Evolutionary conservation across 2,888 invertebrate genomes (phyloP).

Genomic region (Drosophila peninsularis): DNA sequence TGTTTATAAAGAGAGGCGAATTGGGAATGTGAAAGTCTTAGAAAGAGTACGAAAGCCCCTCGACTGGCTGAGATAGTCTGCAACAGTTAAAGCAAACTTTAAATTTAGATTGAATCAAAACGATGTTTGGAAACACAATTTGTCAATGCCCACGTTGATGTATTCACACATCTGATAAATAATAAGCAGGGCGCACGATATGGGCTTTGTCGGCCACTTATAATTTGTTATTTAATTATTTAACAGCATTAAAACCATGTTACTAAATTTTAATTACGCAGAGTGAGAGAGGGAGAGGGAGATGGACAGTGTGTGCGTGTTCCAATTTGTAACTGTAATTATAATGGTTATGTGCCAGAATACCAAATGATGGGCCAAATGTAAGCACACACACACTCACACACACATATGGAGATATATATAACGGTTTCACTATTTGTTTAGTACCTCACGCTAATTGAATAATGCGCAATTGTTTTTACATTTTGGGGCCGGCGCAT

Average conservation of each 20-base stretch:
- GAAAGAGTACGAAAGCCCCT: background rate
- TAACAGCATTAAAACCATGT: slow-evolving; percentile 8
- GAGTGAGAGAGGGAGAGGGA: background rate
- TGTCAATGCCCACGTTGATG: background rate
- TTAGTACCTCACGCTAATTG: slow-evolving; percentile 54
- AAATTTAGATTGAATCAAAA: background rate
- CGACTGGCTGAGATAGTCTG: background rate
- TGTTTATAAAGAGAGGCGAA: too few relatives aligned
- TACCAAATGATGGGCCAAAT: slow-evolving; percentile 35
- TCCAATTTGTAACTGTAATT: slow-evolving; percentile 49
- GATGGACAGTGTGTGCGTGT: slow-evolving; percentile 7
- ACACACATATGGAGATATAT: background rate
- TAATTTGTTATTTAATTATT: slow-evolving; percentile 32
- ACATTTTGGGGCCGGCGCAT: slow-evolving; percentile 49
- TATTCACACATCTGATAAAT: background rate
- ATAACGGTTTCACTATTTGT: slow-evolving; percentile 38
- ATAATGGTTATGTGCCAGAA: slow-evolving; percentile 42
- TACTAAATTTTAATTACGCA: slow-evolving; percentile 39
- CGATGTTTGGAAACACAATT: background rate
- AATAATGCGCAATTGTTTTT: slow-evolving; percentile 73
- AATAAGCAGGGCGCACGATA: slow-evolving; percentile 1
- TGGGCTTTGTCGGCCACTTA: slow-evolving; percentile 13
- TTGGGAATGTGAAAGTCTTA: background rate
- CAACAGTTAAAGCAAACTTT: background rate
- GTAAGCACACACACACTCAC: slow-evolving; percentile 4